phyloP scores from a whole-genome alignment of 2,113 vertebrate genomes.

The chimpanzee (Pan troglodytes) region NHGRI_mPanTro3-v2.1_pri NC_072398.2:228025501-228026000 shows the following conservation, averaged over 20 bases:
- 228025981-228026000: accelerated
- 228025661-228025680: neutral
- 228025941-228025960: accelerated
- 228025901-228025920: too few relatives aligned
- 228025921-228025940: accelerated
- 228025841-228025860: neutral
- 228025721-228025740: accelerated
- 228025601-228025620: neutral
- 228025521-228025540: neutral
- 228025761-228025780: neutral
- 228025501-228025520: accelerated
- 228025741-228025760: accelerated
- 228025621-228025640: neutral
- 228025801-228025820: neutral
- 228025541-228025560: neutral
- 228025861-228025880: neutral
- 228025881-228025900: neutral
- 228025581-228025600: accelerated
- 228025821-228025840: neutral
- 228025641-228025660: neutral
- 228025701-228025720: neutral
- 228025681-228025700: neutral
- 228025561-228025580: too few relatives aligned
- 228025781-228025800: neutral
- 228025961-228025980: accelerated